A percentile compares a stretch with the other conserved stretches of the same genome.
Conservation (phyloP, 37 sponge, comb jelly and placozoan genomes). For the Ianthella basta region DNA sequence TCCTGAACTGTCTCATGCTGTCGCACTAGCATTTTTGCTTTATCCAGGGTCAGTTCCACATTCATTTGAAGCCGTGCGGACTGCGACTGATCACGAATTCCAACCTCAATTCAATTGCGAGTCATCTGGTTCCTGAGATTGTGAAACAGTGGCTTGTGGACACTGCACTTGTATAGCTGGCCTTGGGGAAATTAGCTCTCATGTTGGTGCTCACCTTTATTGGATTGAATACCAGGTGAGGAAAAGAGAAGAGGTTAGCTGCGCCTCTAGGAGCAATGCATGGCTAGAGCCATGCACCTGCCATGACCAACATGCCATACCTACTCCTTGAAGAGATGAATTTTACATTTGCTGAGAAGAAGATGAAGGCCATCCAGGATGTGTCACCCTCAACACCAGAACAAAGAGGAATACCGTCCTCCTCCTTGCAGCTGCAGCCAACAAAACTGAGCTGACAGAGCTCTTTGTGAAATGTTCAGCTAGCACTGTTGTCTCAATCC, state of each 20-base stretch:
- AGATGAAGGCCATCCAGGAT: constrained; percentile 12
- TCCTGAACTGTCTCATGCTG: no score
- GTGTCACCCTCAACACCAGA: constrained; percentile 21
- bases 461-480: background rate
- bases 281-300: constrained; percentile 20
- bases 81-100: no score
- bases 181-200: constrained; percentile 5
- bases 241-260: constrained; percentile 8
- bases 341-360: constrained; percentile 27
- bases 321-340: constrained; percentile 3
- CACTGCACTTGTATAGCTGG: constrained; percentile 22
- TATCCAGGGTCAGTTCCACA: no score
- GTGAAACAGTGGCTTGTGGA: background rate
- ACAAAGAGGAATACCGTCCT: background rate
- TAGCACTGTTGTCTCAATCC: background rate
- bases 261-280: background rate
- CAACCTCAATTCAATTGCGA: no score
- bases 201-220: background rate
- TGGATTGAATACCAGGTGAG: constrained; percentile 1
- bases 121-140: background rate
- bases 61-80: no score
- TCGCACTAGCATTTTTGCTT: no score
- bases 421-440: background rate
- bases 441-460: constrained; percentile 3
- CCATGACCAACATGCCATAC: constrained; percentile 29